Base-by-base conservation (phyloP, 2,797 vertebrate genomes). In the Chelidonichthys spinosus region DNA sequence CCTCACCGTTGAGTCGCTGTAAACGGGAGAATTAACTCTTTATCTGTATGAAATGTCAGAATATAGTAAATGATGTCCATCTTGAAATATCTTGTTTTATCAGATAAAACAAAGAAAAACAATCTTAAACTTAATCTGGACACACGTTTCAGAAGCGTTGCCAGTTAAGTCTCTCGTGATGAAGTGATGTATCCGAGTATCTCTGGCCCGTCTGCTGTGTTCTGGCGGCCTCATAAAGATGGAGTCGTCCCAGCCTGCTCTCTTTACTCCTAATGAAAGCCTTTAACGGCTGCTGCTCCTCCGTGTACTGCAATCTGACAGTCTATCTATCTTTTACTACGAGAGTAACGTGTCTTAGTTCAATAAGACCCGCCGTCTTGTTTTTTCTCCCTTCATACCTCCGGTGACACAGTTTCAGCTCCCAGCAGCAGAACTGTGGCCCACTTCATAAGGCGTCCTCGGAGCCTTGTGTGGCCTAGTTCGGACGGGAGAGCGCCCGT, bases 331-430 rank as follows among this genome's bases (percentile, higher is more conserved):
- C 25, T 25, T 25, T 25, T 25, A 25, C 59, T 53, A 42, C 39
- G 3, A 36, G 32, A 66, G 25, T 56, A 71, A 49, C 5, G 36
- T 74, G 76, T 33, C 35, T 73, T 10, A 49, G 78, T 68, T 65
- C 5, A 49, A 46, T 13, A 42, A 53, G 62, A 63, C 72, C 72
- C 36, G 55, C 68, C 9, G 47, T 49, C 58, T 64, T 69, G 53
- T 3, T 63, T 63, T 69, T 55, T 74, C 2, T 50, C 46, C 64
- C 25, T 11, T 61, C 67, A 25, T 25, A 25, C 85, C 81, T 83
- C 39, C 8, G 10, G 54, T 92, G 90, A 90, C 91, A 92, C 85
- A 89, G 18, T 89, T 93, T 87, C 80, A 78, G 60, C 85, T 90
- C 75, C 64, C 67, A 73, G 85, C 73, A 42, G 25, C 25, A 91